These are phyloP conservation scores for Scaptomyza polygonia DNA, from an alignment of 2,888 invertebrate genomes.

Conservation along the genomic window DNA sequence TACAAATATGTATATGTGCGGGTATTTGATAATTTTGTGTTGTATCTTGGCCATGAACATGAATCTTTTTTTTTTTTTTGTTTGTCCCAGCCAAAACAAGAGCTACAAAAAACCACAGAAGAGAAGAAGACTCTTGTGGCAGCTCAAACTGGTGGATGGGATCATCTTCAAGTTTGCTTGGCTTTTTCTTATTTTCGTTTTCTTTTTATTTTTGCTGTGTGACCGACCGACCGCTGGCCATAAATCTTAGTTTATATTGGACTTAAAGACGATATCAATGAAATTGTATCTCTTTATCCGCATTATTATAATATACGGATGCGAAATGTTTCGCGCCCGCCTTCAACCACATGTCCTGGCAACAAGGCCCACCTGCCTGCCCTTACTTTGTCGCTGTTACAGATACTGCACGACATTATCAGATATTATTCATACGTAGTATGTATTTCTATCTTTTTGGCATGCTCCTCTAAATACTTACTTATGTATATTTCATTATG, in stretches of 20 bases:
- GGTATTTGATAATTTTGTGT: constrained; percentile 73
- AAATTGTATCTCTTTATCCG: constrained; percentile 84
- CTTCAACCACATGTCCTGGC: constrained; percentile 26
- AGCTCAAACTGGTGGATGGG: constrained; percentile 47
- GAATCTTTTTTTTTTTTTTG: constrained; percentile 75
- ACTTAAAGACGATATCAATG: constrained; percentile 84
- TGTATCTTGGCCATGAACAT: constrained; percentile 68
- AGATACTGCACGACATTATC: constrained; percentile 79
- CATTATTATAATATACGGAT: constrained; percentile 83
- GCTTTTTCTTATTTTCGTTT: not conserved
- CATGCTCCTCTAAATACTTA: constrained; percentile 56
- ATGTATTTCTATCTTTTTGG: constrained; percentile 20
- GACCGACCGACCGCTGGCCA: constrained; percentile 64
- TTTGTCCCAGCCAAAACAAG: constrained; percentile 48
- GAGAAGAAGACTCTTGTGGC: constrained; percentile 30
- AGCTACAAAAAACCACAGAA: constrained; percentile 32
- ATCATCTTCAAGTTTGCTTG: constrained; percentile 60
- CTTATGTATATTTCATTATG: constrained; percentile 79
- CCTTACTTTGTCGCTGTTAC: constrained; percentile 23
- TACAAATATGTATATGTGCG: constrained; percentile 44
- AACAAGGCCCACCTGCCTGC: constrained; percentile 46
- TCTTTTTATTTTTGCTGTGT: constrained; percentile 34
- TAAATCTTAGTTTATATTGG: constrained; percentile 83
- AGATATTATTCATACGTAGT: constrained; percentile 75
- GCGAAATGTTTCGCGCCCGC: constrained; percentile 58